These are phyloP conservation scores for Epirrhoe alternata DNA, from an alignment of 2,888 invertebrate genomes.

Conservation along the genomic window DNA sequence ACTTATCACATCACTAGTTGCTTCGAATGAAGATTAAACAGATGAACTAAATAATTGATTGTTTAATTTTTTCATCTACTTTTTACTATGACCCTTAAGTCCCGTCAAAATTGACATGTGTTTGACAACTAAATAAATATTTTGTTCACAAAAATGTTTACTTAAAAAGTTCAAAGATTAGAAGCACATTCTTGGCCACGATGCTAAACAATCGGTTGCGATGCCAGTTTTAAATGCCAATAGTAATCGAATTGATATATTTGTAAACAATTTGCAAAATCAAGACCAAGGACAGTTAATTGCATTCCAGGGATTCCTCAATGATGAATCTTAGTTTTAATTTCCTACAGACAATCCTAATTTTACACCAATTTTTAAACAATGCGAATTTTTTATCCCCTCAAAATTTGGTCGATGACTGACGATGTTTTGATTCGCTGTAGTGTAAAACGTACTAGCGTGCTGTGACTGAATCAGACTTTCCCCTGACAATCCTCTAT, in stretches of 20 bases:
- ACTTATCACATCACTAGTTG: too few relatives aligned
- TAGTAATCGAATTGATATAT: conserved; percentile 18
- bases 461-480: too few relatives aligned
- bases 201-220: conserved; percentile 26
- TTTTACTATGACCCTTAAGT: neutral
- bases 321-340: conserved; percentile 22
- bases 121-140: conserved; percentile 18
- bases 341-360: neutral
- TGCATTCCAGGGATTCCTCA: conserved; percentile 32
- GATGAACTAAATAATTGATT: conserved; percentile 1
- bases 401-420: too few relatives aligned
- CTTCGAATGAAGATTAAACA: neutral
- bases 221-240: conserved; percentile 28
- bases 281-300: conserved; percentile 42
- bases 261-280: conserved; percentile 38
- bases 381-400: neutral
- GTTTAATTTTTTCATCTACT: neutral
- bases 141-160: conserved; percentile 12
- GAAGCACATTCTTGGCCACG: conserved; percentile 29
- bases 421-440: too few relatives aligned
- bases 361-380: neutral
- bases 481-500: too few relatives aligned
- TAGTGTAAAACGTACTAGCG: too few relatives aligned
- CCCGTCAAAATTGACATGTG: conserved; percentile 18
- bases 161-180: conserved; percentile 18